phyloP scores from a whole-genome alignment of 2,797 vertebrate species.

The Taeniopygia guttata region DNA sequence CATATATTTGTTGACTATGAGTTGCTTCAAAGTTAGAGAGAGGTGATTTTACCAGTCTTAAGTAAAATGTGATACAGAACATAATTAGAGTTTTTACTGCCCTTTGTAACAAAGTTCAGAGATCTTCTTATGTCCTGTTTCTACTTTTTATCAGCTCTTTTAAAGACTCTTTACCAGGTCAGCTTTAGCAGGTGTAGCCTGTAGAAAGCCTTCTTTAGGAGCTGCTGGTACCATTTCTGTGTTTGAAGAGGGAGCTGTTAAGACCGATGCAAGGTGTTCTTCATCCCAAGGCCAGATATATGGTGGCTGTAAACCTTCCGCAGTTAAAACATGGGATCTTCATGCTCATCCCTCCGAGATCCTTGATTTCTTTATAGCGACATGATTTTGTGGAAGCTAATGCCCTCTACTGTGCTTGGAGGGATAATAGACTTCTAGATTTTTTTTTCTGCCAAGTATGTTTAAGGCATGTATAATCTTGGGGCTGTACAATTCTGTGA shows the following conservation, averaged over 20 bases:
- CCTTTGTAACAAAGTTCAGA: not conserved
- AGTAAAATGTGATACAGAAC: not conserved
- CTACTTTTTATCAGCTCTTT: not conserved
- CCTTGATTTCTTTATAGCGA: not conserved
- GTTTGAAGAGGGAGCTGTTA: not conserved
- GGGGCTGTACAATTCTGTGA: not conserved
- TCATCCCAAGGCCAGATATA: not conserved
- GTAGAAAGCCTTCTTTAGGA: not conserved
- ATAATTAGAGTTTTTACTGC: not conserved
- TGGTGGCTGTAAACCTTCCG: not conserved
- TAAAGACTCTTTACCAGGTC: not conserved
- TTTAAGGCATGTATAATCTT: not conserved
- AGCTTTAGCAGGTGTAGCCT: not conserved
- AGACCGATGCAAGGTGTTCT: not conserved
- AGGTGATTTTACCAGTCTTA: not conserved
- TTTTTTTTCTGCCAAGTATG: not conserved
- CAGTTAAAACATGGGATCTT: fast-evolving
- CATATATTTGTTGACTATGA: not conserved
- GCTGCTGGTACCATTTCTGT: not conserved
- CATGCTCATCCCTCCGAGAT: not conserved
- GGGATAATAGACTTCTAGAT: not conserved
- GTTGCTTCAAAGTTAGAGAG: not conserved
- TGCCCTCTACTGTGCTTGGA: not conserved
- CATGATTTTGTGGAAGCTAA: not conserved
- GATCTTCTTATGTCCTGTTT: not conserved